These are phyloP conservation scores for Oceanites oceanicus DNA, from an alignment of 2,113 vertebrate genomes.

Conservation along the genomic window DNA sequence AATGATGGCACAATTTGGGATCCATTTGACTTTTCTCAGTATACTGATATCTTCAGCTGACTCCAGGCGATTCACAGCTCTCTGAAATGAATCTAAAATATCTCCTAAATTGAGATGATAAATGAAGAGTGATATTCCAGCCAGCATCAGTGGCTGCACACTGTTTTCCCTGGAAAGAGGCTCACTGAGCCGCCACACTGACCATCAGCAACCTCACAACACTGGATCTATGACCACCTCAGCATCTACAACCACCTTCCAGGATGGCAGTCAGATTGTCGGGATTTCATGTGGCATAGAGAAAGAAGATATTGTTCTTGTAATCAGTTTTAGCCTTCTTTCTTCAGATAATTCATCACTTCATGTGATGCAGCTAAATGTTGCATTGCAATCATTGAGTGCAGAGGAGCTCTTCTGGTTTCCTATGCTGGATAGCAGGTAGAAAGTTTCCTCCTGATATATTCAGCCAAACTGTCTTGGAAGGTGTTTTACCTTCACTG, in stretches of 20 bases:
- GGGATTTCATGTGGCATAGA: neutral
- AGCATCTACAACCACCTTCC: neutral
- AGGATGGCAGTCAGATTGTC: neutral
- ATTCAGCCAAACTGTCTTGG: neutral
- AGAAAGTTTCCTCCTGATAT: neutral
- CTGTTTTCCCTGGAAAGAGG: neutral
- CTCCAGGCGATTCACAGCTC: neutral
- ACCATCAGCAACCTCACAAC: neutral
- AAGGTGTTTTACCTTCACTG: neutral
- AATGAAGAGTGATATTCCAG: neutral
- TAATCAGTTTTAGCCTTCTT: neutral
- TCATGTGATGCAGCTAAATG: rapidly evolving
- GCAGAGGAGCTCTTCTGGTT: neutral
- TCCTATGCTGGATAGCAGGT: neutral
- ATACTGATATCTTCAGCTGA: neutral
- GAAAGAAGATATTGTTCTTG: neutral
- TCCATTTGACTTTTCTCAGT: neutral
- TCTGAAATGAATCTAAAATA: neutral
- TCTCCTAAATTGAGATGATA: neutral
- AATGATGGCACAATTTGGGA: neutral
- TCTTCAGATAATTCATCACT: neutral
- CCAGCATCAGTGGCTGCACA: neutral
- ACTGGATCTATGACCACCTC: neutral
- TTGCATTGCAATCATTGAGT: neutral
- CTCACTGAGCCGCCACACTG: neutral